phyloP scores from a whole-genome alignment of 1,140 invertebrate genomes.

The Mactra quadrangularis region DNA sequence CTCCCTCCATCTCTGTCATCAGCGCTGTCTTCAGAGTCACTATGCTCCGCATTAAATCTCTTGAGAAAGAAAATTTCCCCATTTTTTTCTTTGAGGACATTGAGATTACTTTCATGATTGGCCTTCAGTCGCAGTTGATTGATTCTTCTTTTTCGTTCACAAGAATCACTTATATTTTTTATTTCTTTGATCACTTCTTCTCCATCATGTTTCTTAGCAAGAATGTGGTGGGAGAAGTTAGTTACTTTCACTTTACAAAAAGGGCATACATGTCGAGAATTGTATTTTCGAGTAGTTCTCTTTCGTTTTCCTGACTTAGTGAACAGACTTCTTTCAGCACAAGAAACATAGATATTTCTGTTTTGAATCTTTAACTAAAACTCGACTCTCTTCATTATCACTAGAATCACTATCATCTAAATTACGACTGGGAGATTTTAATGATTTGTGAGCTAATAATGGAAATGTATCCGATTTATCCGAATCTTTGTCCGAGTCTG shows the following conservation, averaged over 20 bases:
- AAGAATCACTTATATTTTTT: conserved; percentile 1
- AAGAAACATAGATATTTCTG: conserved; percentile 14
- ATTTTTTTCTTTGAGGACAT: background rate
- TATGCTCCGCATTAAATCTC: background rate
- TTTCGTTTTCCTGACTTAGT: conserved; percentile 12
- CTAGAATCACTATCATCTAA: background rate
- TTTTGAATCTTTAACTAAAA: background rate
- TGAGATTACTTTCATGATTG: conserved; percentile 6
- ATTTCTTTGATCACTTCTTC: conserved; percentile 7
- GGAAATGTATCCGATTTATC: conserved; percentile 17
- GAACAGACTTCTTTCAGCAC: background rate
- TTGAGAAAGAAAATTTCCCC: background rate
- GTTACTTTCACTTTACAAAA: background rate
- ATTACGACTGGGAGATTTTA: background rate
- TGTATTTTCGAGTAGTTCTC: background rate
- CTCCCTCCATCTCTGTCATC: background rate
- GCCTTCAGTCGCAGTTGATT: background rate
- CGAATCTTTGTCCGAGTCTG: conserved; percentile 5
- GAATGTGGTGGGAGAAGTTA: conserved; percentile 23
- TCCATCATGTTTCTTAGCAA: conserved; percentile 2
- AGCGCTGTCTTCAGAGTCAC: background rate
- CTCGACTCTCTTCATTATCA: no score
- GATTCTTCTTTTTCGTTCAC: conserved; percentile 3
- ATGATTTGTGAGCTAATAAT: background rate
- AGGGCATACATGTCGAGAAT: conserved; percentile 4